Evolutionary conservation across 2,113 vertebrate genomes (phyloP).

Genomic region (Pungitius pungitius): DNA sequence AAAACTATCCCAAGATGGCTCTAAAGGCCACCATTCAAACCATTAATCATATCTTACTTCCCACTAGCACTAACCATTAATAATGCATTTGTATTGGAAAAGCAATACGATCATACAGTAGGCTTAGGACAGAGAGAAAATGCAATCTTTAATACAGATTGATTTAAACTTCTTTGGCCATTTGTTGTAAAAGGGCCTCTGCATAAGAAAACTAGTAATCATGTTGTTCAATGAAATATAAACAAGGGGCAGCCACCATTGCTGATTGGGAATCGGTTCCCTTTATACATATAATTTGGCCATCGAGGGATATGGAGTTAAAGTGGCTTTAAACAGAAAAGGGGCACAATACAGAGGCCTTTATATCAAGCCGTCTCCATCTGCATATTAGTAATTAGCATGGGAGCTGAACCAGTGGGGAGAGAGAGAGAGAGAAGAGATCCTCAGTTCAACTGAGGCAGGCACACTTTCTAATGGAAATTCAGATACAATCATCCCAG

Average conservation of each 20-base stretch:
- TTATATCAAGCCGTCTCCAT: slow-evolving; percentile 58
- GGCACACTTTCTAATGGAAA: slow-evolving; percentile 82
- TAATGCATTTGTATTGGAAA: slow-evolving; percentile 59
- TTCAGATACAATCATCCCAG: slow-evolving; percentile 82
- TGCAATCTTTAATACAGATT: slow-evolving; percentile 49
- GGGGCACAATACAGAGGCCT: slow-evolving; percentile 56
- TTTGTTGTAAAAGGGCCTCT: slow-evolving; percentile 18
- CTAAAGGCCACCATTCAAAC: slow-evolving; percentile 32
- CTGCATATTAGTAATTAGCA: slow-evolving; percentile 63
- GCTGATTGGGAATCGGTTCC: slow-evolving; percentile 45
- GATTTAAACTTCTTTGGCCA: slow-evolving; percentile 39
- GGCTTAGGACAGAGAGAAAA: slow-evolving; percentile 25
- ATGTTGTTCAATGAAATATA: slow-evolving; percentile 17
- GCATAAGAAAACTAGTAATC: slow-evolving; percentile 3
- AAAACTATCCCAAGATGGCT: slow-evolving; percentile 45
- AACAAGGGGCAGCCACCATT: not conserved
- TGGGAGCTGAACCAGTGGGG: slow-evolving; percentile 53
- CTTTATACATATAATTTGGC: slow-evolving; percentile 53
- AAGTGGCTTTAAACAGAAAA: slow-evolving; percentile 44
- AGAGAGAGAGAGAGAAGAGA: slow-evolving; percentile 69
- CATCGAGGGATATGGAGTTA: slow-evolving; percentile 42
- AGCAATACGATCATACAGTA: slow-evolving; percentile 42
- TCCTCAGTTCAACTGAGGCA: slow-evolving; percentile 69
- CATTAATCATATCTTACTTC: slow-evolving; percentile 53
- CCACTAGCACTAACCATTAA: slow-evolving; percentile 41